Percentiles rank a stretch among this genome's conserved stretches.
Conservation (phyloP, 2,113 vertebrate species). For the Otocyon megalotis region DNA sequence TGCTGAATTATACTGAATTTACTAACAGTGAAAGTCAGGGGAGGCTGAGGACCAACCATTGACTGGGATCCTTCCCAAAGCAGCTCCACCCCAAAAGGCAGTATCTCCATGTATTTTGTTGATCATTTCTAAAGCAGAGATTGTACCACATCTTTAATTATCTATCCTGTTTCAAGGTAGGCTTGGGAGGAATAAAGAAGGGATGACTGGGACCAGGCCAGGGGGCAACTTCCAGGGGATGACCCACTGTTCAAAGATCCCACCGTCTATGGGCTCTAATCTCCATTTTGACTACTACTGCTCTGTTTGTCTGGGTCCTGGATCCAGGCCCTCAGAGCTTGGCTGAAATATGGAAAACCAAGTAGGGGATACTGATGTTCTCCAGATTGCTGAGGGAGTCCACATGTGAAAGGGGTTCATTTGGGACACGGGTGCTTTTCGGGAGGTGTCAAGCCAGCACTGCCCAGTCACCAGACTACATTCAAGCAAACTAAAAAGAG, state of each 20-base stretch:
- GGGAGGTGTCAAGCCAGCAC: not conserved
- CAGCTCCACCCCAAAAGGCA: not conserved
- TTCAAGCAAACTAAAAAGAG: not conserved
- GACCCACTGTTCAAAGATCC: not conserved
- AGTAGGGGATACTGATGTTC: not conserved
- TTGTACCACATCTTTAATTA: not conserved
- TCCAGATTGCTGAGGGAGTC: not conserved
- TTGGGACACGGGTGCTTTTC: not conserved
- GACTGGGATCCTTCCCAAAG: not conserved
- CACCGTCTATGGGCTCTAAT: not conserved
- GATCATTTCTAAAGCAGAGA: not conserved
- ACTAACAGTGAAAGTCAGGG: not conserved
- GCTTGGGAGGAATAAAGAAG: not conserved
- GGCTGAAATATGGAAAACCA: not conserved
- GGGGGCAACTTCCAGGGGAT: not conserved
- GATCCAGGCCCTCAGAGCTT: not conserved
- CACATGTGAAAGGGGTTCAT: not conserved
- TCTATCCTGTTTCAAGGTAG: not conserved
- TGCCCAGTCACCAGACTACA: not conserved
- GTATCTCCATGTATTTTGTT: not conserved
- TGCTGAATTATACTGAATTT: not conserved
- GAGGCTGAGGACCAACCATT: not conserved
- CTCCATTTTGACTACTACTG: not conserved
- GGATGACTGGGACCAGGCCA: not conserved
- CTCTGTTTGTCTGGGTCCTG: not conserved